These are phyloP conservation scores for Pyrochroa serraticornis DNA, from an alignment of 2,888 invertebrate genomes.

Conservation along the genomic window DNA sequence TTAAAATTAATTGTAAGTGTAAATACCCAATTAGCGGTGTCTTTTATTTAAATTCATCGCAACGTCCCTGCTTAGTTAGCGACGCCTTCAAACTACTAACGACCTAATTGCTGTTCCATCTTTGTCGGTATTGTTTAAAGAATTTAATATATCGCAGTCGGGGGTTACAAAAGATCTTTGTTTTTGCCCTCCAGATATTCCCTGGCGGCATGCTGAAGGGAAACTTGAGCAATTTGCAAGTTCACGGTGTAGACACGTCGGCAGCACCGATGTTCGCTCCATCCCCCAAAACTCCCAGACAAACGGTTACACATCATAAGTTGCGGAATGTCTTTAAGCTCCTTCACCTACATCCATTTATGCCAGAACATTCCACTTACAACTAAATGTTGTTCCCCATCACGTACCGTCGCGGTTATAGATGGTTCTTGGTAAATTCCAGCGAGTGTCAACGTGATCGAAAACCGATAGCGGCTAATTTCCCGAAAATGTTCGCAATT, in stretches of 20 bases:
- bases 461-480: too few species aligned
- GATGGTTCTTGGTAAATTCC: too few species aligned
- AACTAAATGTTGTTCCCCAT: conserved; percentile 16
- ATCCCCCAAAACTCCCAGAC: conserved; percentile 22
- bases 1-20: conserved; percentile 16
- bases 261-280: conserved; percentile 8
- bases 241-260: conserved; percentile 29
- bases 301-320: conserved; percentile 29
- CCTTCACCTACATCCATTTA: conserved; percentile 28
- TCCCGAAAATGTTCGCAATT: too few species aligned
- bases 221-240: conserved; percentile 42
- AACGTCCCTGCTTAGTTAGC: not conserved
- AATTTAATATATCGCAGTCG: conserved; percentile 41
- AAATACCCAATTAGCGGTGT: conserved; percentile 16
- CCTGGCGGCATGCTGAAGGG: conserved; percentile 35
- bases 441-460: too few species aligned
- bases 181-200: conserved; percentile 34
- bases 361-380: conserved; percentile 28
- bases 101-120: conserved; percentile 15
- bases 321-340: conserved; percentile 33
- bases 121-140: conserved; percentile 27
- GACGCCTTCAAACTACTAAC: conserved; percentile 9
- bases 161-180: conserved; percentile 34
- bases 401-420: too few species aligned
- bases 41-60: conserved; percentile 13